Conservation (phyloP, 2,113 vertebrate species). For the Tautogolabrus adspersus region DNA sequence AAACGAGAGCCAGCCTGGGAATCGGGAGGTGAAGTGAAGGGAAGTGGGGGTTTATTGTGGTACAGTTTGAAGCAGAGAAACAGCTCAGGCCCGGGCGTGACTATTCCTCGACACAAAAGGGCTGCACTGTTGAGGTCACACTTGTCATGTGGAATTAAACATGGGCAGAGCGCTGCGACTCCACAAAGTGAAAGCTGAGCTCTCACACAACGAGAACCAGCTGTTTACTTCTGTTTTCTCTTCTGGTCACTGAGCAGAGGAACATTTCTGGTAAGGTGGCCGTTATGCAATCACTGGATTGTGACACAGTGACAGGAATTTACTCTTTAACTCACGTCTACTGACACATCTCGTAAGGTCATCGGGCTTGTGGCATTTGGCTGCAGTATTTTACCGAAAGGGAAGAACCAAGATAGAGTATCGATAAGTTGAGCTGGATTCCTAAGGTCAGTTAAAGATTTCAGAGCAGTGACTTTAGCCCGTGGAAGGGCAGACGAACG, state of each 20-base stretch:
- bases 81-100: not conserved
- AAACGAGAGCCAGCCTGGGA: constrained; percentile 35
- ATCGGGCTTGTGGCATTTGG: not conserved
- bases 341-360: constrained; percentile 3
- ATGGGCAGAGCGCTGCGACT: constrained; percentile 12
- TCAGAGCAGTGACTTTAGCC: not conserved
- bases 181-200: constrained; percentile 21
- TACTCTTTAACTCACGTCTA: constrained; percentile 20
- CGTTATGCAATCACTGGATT: constrained; percentile 54
- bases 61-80: constrained; percentile 8
- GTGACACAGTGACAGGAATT: constrained; percentile 61
- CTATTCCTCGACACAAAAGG: constrained; percentile 77
- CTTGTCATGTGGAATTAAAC: constrained; percentile 69
- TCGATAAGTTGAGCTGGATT: not conserved
- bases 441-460: not conserved
- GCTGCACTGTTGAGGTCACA: constrained; percentile 52
- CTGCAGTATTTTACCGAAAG: constrained; percentile 30
- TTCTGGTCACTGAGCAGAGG: constrained; percentile 63
- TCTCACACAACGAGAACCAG: constrained; percentile 35
- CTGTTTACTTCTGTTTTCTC: constrained; percentile 60
- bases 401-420: constrained; percentile 15
- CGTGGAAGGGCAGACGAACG: not conserved
- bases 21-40: constrained; percentile 53
- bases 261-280: constrained; percentile 60
- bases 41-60: not conserved